phyloP scores from a whole-genome alignment of 2,888 invertebrate species.

The Nomada lathburiana region DNA sequence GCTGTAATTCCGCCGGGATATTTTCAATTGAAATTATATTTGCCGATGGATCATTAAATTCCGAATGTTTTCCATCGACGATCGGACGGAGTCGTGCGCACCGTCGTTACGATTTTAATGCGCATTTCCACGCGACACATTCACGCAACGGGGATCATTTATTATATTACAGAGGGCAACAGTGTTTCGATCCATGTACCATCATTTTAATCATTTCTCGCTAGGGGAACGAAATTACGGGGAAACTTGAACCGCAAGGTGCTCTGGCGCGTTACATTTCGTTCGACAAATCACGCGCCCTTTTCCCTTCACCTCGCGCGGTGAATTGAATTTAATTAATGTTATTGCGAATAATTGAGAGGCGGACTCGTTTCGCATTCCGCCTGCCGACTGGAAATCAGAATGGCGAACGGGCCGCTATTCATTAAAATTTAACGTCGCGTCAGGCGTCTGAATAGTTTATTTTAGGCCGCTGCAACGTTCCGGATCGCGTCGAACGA shows the following conservation, averaged over 20 bases:
- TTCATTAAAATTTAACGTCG: slow-evolving; percentile 44
- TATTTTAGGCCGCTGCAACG: background rate
- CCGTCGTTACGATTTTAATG: background rate
- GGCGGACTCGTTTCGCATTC: slow-evolving; percentile 19
- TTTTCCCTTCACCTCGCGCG: background rate
- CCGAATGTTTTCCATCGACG: slow-evolving; percentile 13
- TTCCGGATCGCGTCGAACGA: background rate
- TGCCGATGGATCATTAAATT: slow-evolving; percentile 29
- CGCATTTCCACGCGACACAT: background rate
- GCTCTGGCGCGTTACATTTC: background rate
- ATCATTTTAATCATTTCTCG: background rate
- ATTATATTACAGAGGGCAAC: background rate
- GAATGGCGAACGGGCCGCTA: slow-evolving; percentile 14
- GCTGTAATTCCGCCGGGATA: slow-evolving; percentile 6
- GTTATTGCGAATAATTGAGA: slow-evolving; percentile 39
- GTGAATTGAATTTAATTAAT: slow-evolving; percentile 32
- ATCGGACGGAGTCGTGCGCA: background rate
- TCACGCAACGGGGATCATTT: background rate
- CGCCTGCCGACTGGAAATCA: slow-evolving; percentile 12
- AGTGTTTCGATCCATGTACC: background rate
- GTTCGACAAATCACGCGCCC: slow-evolving; percentile 22
- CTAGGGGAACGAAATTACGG: background rate
- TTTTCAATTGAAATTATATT: slow-evolving; percentile 33
- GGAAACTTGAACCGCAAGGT: background rate
- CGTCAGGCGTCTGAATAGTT: slow-evolving; percentile 33